Base-by-base conservation (phyloP, 2,888 invertebrate genomes). In the Amiota communis region DNA sequence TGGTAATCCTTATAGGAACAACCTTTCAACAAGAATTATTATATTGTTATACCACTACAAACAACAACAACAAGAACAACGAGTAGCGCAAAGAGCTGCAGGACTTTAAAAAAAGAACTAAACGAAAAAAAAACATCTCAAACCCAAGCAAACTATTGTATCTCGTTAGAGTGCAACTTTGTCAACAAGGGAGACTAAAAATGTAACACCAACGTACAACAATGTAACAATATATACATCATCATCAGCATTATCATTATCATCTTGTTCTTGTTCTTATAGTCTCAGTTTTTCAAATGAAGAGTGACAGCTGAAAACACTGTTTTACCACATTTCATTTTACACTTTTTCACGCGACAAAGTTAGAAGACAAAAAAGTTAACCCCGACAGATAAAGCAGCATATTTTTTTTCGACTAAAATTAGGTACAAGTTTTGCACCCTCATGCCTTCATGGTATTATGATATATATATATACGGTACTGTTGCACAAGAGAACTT, bases 21-120 rank as follows among this genome's bases (percentile, higher is more conserved):
- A 47, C 65, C 6, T 15, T 64, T 64, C 6, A 64, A 47, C 64
- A 46, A 3, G 47, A 64, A 47, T 64, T 64, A 64, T 64, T 15
- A 64, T 48, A 15, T 64, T 64, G 46, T 47, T 64, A 9, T 47
- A 8, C 36, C 8, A 20, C 10, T 9, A 36, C 36, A 3, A 59
- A 17, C 9, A 8, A 6, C 17, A 23, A 63, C 63, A 63, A 36
- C 8, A 36, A 12, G 61, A 11, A 36, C 8, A 36, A 12, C 17
- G 2, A n/a, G 12, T 12, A 59, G 20, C 1, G 23, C 2, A 10
- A 12, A 20, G 2, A n/a, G 59, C 59, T 11, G 23, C 8, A 59
- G 23, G 23, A 59, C 17, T 56, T n/a, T 1, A 15, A 59, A 20
- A 63, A 1, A 6, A 51, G 17, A 23, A 61, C 17, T 51, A 51